Evolutionary conservation across 2,888 invertebrate species (phyloP), one percentile per base, ranked within the genome.

Genomic region (Drosophila rellima): DNA sequence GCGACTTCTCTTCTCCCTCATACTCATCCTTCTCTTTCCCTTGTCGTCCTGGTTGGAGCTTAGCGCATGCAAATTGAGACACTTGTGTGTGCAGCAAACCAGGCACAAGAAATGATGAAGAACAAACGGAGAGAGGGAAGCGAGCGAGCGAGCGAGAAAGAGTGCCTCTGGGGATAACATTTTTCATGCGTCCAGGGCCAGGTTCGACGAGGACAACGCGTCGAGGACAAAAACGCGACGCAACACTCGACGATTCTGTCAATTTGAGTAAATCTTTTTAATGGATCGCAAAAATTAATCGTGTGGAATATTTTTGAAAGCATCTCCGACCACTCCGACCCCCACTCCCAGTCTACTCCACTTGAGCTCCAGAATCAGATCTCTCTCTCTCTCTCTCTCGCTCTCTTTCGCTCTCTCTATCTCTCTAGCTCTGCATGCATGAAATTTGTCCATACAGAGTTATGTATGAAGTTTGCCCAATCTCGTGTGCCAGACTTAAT

Each of bases 201-300:
- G 74, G 78, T 61, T 69, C 65, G 76, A 75, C 26, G 72, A 75
- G 75, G 78, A 77, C 74, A 65, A 50, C 57, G 44, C 61, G 40
- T 35, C 72, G 62, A 73, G 72, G 68, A 73, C 73, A 73, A 57
- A 57, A 51, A 23, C 39, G 33, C 23, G 10, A 74, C 18, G 64
- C 39, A 51, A 64, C 80, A 55, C 78, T 64, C 81, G 73, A 74
- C 79, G 85, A 81, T 82, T 88, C 81, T 88, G 88, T 88, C 85
- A 85, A 88, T 85, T 85, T 83, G 88, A 88, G 88, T 84, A 87
- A 85, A 85, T 88, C 85, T 85, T 81, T 85, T 85, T 88, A 85
- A 85, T 85, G 85, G 85, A 85, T 85, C 88, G 85, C 86, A 85
- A 85, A 88, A 85, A 85, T 85, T 88, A 88, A 85, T 85, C 85